Percentiles rank a stretch among this genome's conserved stretches.
phyloP scores from a whole-genome alignment of 2,113 vertebrate species.

The Rhineura floridana region DNA sequence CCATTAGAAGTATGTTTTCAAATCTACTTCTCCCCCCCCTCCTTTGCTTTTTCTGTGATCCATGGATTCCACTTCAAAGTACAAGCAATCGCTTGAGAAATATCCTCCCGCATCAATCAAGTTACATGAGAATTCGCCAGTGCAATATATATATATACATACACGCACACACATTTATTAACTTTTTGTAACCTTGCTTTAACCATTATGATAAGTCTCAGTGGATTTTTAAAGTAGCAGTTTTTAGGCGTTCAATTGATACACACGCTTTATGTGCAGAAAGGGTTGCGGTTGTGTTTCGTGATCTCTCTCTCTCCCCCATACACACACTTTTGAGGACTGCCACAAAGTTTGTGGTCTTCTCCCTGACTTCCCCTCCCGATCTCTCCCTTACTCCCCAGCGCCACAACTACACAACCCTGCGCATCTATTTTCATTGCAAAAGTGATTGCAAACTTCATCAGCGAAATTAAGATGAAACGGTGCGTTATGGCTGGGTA shows the following conservation, averaged over 20 bases:
- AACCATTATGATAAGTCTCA: not conserved
- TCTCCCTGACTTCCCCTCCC: not conserved
- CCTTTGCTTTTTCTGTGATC: not conserved
- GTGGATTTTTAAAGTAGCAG: not conserved
- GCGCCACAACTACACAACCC: not conserved
- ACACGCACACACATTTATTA: not conserved
- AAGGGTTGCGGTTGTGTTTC: not conserved
- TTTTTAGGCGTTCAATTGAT: not conserved
- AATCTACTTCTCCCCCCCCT: not conserved
- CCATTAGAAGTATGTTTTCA: not conserved
- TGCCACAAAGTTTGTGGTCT: not conserved
- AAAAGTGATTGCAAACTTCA: slow-evolving; percentile 32
- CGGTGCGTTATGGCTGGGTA: slow-evolving; percentile 6
- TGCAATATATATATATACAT: too few relatives aligned
- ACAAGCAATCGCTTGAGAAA: not conserved
- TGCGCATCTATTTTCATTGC: slow-evolving; percentile 10
- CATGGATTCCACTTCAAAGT: not conserved
- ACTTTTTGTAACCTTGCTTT: not conserved
- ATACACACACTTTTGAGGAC: not conserved
- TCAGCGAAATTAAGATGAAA: slow-evolving; percentile 30
- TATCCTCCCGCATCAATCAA: not conserved
- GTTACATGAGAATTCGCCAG: not conserved
- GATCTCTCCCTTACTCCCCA: too few relatives aligned
- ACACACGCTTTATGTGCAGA: not conserved
- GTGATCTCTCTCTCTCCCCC: not conserved